These are phyloP conservation scores for Kryptopterus vitreolus DNA, from an alignment of 2,797 vertebrate genomes.

Conservation along the genomic window DNA sequence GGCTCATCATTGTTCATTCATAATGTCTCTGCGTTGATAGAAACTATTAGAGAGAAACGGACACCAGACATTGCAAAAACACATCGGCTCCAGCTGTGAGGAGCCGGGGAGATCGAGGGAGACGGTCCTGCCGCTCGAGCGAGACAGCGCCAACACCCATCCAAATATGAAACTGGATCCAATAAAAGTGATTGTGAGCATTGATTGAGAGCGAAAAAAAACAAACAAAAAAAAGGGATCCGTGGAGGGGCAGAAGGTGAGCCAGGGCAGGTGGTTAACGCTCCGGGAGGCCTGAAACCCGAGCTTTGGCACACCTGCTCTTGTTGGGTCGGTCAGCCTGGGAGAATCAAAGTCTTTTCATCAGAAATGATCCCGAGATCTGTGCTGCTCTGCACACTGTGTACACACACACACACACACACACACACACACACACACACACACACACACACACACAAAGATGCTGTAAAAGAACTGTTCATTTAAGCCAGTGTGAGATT, in stretches of 20 bases:
- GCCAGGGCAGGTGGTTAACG: slow-evolving; percentile 56
- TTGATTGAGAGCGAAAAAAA: slow-evolving; percentile 44
- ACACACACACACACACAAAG: no score
- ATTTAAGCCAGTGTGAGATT: slow-evolving; percentile 37
- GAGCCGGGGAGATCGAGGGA: slow-evolving; percentile 13
- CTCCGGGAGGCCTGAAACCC: slow-evolving; percentile 66
- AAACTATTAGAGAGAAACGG: slow-evolving; percentile 58
- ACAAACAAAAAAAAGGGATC: slow-evolving; percentile 33
- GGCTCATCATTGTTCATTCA: slow-evolving; percentile 58
- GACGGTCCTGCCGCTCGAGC: slow-evolving; percentile 5
- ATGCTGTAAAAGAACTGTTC: slow-evolving; percentile 41
- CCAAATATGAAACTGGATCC: slow-evolving; percentile 56
- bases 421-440: no score
- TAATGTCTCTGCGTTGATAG: slow-evolving; percentile 60
- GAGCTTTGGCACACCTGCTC: slow-evolving; percentile 78
- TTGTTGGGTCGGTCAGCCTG: slow-evolving; percentile 67
- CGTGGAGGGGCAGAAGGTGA: slow-evolving; percentile 45
- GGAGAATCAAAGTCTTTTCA: slow-evolving; percentile 73
- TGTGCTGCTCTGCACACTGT: slow-evolving; percentile 55
- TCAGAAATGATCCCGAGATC: slow-evolving; percentile 62
- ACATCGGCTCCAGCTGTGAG: slow-evolving; percentile 28
- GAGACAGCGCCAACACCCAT: slow-evolving; percentile 7
- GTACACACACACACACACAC: slow-evolving; percentile 60
- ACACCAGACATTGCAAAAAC: slow-evolving; percentile 30
- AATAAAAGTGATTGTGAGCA: slow-evolving; percentile 47